Evolutionary conservation across 2,113 vertebrate genomes (phyloP).

Genomic region (Eleginops maclovinus): DNA sequence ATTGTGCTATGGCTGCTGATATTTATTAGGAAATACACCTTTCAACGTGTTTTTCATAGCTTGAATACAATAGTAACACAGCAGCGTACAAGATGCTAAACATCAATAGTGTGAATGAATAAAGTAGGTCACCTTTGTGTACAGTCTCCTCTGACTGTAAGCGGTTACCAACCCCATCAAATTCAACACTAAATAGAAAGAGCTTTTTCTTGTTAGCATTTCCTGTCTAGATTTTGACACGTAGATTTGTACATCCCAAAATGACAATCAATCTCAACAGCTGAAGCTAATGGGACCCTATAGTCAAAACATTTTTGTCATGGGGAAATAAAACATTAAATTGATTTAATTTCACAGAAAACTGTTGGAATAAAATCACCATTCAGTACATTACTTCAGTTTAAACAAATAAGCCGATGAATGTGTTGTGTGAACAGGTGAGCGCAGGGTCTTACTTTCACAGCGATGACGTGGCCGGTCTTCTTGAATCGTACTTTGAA

Average conservation of each 20-base stretch:
- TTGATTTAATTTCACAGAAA: not conserved
- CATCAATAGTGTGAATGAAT: not conserved
- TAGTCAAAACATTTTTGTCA: not conserved
- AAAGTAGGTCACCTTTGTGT: not conserved
- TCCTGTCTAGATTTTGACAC: too few species aligned
- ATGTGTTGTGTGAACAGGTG: not conserved
- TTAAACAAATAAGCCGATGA: not conserved
- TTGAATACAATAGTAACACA: not conserved
- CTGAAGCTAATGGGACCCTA: not conserved
- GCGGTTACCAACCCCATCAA: not conserved
- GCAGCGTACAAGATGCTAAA: not conserved
- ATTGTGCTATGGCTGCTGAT: not conserved
- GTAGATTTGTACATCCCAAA: too few species aligned
- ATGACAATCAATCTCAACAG: too few species aligned
- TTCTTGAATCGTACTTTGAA: constrained; percentile 96
- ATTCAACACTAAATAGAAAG: not conserved
- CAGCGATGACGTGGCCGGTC: constrained; percentile 91
- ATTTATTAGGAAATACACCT: not conserved
- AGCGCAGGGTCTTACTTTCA: constrained; percentile 86
- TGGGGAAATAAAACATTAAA: not conserved
- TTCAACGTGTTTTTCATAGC: too few species aligned
- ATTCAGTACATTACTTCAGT: not conserved
- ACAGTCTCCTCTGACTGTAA: not conserved
- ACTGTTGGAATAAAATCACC: not conserved
- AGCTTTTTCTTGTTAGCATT: not conserved